Percentiles rank a stretch among this genome's conserved stretches.
Evolutionary conservation across 2,113 vertebrate genomes (phyloP).

Genomic region (Clarias macrocephalus): DNA sequence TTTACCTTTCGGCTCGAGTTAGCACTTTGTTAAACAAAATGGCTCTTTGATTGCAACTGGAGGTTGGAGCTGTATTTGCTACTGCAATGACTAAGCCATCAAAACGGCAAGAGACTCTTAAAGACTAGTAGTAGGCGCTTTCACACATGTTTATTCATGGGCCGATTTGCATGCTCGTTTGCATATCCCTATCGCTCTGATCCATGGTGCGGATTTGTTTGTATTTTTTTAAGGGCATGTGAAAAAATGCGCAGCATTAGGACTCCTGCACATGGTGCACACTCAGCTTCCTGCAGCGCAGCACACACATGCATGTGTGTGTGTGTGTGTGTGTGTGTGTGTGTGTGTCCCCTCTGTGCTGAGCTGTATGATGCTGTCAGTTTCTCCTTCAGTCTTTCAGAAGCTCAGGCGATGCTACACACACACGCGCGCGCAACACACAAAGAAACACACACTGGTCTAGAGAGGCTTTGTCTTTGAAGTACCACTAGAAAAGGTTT

Average conservation of each 20-base stretch:
- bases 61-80: constrained; percentile 17
- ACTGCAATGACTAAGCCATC: constrained; percentile 17
- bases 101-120: background rate
- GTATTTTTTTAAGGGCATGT: constrained; percentile 16
- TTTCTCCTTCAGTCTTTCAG: too few species aligned
- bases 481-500: background rate
- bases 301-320: too few species aligned
- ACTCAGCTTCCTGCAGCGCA: background rate
- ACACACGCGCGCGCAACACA: background rate
- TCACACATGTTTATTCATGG: constrained; percentile 15
- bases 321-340: too few species aligned
- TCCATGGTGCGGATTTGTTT: constrained; percentile 12
- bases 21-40: constrained; percentile 48
- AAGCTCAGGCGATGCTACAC: background rate
- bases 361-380: too few species aligned
- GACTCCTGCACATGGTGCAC: constrained; percentile 8
- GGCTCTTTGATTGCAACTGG: constrained; percentile 29
- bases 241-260: background rate
- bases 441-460: background rate
- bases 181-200: constrained; percentile 10
- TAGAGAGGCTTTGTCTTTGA: background rate
- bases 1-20: constrained; percentile 47
- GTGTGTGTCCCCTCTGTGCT: background rate
- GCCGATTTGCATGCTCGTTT: constrained; percentile 12
- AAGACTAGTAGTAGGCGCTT: background rate